Percentiles rank a stretch among this genome's conserved stretches.
phyloP scores from a whole-genome alignment of 2,113 vertebrate genomes.

The Catharus bicknelli region DNA sequence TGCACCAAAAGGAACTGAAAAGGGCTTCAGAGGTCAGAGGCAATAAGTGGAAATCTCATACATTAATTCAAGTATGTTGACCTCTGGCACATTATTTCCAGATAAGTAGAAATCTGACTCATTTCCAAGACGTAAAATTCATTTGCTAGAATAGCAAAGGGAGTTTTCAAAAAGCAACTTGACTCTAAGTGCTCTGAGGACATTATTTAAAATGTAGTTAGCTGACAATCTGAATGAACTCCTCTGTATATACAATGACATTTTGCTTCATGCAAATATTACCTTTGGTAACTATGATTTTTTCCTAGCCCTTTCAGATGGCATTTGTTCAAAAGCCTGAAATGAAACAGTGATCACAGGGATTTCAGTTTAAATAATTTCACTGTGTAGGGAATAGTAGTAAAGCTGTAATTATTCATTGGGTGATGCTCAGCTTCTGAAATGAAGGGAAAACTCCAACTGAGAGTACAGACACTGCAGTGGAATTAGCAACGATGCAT shows the following conservation, averaged over 20 bases:
- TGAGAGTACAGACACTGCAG: not conserved
- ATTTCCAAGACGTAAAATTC: constrained; percentile 13
- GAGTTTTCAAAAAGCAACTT: not conserved
- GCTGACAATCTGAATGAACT: not conserved
- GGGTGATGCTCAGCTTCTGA: not conserved
- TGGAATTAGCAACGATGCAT: not conserved
- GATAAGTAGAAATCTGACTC: constrained; percentile 27
- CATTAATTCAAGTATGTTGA: constrained; percentile 21
- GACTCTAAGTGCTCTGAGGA: not conserved
- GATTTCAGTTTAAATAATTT: constrained; percentile 26
- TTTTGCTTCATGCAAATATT: not conserved
- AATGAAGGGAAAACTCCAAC: not conserved
- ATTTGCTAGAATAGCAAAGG: not conserved
- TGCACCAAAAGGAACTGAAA: not conserved
- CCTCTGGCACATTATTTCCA: constrained; percentile 1
- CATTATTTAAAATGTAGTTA: not conserved
- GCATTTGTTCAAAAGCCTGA: constrained; percentile 3
- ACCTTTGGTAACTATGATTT: not conserved
- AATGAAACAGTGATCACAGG: not conserved
- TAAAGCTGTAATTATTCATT: constrained; percentile 2
- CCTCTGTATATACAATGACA: not conserved
- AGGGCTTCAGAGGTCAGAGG: not conserved
- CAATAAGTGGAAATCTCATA: not conserved
- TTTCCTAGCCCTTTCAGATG: not conserved
- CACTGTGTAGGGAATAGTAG: not conserved